Evolutionary conservation across 2,113 vertebrate species (phyloP).

Genomic region (Acrocephalus kingi): DNA sequence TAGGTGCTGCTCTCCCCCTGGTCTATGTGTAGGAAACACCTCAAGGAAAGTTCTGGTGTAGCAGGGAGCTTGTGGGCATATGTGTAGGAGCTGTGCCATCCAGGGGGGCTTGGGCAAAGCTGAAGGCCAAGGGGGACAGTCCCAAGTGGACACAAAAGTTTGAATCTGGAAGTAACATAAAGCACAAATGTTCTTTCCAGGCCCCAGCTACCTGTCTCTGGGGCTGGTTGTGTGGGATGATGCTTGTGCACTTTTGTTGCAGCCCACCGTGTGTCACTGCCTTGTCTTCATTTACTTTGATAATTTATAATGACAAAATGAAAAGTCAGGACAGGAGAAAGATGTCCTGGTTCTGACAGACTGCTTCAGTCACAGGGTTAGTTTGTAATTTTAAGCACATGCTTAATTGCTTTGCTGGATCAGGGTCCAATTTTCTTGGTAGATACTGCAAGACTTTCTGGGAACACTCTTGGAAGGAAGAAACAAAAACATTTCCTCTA

Average conservation of each 20-base stretch:
- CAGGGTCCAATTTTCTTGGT: not conserved
- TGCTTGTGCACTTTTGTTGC: not conserved
- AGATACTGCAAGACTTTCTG: slow-evolving; percentile 10
- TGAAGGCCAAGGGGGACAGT: accelerated
- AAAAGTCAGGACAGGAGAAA: not conserved
- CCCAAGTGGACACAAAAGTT: not conserved
- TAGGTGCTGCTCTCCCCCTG: not conserved
- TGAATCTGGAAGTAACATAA: not conserved
- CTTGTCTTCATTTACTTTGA: not conserved
- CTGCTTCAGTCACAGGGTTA: not conserved
- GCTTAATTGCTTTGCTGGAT: slow-evolving; percentile 16
- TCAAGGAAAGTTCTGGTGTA: not conserved
- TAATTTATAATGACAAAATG: not conserved
- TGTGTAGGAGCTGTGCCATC: not conserved
- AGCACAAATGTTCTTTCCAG: not conserved
- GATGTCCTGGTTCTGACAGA: not conserved
- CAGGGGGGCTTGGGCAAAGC: not conserved
- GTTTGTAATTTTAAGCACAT: slow-evolving; percentile 4
- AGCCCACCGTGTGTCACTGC: not conserved
- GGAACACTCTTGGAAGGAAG: not conserved
- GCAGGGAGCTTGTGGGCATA: accelerated
- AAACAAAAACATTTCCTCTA: slow-evolving; percentile 13
- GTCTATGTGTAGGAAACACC: not conserved
- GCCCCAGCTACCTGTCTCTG: not conserved
- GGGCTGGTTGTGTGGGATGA: not conserved